These are phyloP conservation scores for Formicarius rufipectus DNA, from an alignment of 2,113 vertebrate species.

Conservation along the genomic window DNA sequence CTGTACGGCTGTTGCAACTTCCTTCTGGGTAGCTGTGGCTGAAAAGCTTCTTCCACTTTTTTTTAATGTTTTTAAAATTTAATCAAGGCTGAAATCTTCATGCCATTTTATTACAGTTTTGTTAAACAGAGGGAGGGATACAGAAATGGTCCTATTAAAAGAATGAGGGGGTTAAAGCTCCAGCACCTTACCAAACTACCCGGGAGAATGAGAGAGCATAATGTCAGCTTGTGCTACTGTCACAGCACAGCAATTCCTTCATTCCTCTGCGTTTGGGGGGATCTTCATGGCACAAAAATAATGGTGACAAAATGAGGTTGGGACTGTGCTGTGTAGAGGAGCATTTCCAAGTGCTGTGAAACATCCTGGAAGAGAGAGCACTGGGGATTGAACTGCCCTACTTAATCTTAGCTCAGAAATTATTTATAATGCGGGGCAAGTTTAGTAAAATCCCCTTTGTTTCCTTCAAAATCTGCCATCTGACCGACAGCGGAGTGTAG, in stretches of 20 bases:
- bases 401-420: background rate
- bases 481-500: background rate
- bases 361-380: background rate
- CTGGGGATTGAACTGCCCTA: background rate
- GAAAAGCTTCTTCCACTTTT: background rate
- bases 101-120: background rate
- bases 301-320: background rate
- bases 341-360: background rate
- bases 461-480: background rate
- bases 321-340: background rate
- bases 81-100: background rate
- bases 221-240: fast-evolving
- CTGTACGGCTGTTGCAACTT: background rate
- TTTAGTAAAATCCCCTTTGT: background rate
- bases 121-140: background rate
- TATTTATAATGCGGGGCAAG: background rate
- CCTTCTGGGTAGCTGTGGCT: background rate
- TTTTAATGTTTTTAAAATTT: background rate
- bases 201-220: background rate
- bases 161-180: background rate
- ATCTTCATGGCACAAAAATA: background rate
- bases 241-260: background rate
- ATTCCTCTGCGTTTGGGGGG: background rate
- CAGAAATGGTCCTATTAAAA: background rate
- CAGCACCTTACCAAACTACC: background rate